These are phyloP conservation scores for Beroe forskalii DNA, from an alignment of 37 sponge, comb jelly and placozoan genomes.

Conservation along the genomic window DNA sequence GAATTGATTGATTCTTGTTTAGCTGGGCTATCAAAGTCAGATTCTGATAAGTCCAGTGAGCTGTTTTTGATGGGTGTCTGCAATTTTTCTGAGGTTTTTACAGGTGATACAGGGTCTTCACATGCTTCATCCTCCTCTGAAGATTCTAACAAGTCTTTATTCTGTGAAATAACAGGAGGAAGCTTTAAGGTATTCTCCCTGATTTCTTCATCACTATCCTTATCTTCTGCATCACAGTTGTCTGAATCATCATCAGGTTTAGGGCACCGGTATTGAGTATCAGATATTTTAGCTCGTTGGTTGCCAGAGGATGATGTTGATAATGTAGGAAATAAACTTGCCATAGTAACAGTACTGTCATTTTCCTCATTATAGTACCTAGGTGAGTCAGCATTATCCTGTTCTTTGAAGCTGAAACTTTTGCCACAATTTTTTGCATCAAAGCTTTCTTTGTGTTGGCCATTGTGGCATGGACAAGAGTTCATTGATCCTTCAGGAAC, in stretches of 20 bases:
- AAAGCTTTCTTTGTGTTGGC: background rate
- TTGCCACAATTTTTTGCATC: background rate
- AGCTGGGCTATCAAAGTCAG: conserved; percentile 21
- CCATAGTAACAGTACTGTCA: background rate
- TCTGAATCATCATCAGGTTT: conserved; percentile 20
- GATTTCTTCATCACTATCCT: conserved; percentile 42
- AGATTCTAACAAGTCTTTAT: conserved; percentile 8
- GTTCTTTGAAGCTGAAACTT: conserved; percentile 35
- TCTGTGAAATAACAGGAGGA: conserved; percentile 29
- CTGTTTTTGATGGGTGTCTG: background rate
- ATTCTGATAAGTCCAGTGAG: conserved; percentile 13
- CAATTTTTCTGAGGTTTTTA: background rate
- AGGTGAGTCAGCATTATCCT: conserved; percentile 31
- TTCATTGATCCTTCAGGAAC: conserved; percentile 32
- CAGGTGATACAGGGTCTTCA: background rate
- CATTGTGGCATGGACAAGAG: conserved; percentile 21
- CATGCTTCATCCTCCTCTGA: background rate
- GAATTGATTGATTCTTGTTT: conserved; percentile 9
- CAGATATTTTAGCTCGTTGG: background rate
- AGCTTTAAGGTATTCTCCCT: conserved; percentile 12
- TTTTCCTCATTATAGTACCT: background rate
- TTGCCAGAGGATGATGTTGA: background rate
- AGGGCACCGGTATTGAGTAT: background rate
- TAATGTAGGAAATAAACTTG: background rate
- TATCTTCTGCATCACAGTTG: background rate